These are phyloP conservation scores for Megalopta genalis DNA, from an alignment of 1,140 invertebrate genomes.

Conservation along the genomic window DNA sequence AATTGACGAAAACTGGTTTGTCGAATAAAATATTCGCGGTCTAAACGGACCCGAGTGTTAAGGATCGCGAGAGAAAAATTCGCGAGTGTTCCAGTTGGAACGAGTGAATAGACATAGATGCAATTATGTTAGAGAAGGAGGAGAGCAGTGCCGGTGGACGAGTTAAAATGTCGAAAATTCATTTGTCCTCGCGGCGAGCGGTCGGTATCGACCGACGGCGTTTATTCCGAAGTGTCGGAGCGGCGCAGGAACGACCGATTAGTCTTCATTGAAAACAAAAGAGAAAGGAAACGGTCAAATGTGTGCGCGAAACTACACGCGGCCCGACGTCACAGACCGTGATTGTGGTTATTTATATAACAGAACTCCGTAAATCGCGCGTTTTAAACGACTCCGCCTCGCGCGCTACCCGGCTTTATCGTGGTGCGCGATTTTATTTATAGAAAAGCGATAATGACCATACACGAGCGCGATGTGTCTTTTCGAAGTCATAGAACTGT, in stretches of 20 bases:
- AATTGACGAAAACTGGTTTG: too few species aligned
- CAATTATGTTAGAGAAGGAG: not conserved
- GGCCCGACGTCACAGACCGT: slow-evolving; percentile 52
- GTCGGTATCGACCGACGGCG: slow-evolving; percentile 11
- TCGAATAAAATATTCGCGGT: too few species aligned
- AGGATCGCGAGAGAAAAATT: too few species aligned
- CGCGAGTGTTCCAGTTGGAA: too few species aligned
- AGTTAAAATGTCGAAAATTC: slow-evolving; percentile 38
- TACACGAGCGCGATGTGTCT: slow-evolving; percentile 36
- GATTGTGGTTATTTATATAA: slow-evolving; percentile 66
- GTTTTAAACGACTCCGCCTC: slow-evolving; percentile 49
- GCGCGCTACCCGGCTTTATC: slow-evolving; percentile 52
- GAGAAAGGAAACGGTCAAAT: slow-evolving; percentile 64
- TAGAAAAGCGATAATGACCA: slow-evolving; percentile 61
- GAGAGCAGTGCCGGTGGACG: too few species aligned
- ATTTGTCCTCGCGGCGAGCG: slow-evolving; percentile 12
- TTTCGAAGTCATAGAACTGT: slow-evolving; percentile 34
- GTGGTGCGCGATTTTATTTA: slow-evolving; percentile 57
- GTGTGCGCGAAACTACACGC: slow-evolving; percentile 49
- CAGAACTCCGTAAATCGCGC: slow-evolving; percentile 58
- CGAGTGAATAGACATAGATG: not conserved
- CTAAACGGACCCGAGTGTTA: too few species aligned
- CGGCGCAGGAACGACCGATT: slow-evolving; percentile 55
- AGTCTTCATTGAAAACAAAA: slow-evolving; percentile 64
- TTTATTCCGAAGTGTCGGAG: slow-evolving; percentile 44